A percentile compares a stretch with the other conserved stretches of the same genome.
phyloP scores from a whole-genome alignment of 2,113 vertebrate genomes.

The Drymodes brunneopygia region DNA sequence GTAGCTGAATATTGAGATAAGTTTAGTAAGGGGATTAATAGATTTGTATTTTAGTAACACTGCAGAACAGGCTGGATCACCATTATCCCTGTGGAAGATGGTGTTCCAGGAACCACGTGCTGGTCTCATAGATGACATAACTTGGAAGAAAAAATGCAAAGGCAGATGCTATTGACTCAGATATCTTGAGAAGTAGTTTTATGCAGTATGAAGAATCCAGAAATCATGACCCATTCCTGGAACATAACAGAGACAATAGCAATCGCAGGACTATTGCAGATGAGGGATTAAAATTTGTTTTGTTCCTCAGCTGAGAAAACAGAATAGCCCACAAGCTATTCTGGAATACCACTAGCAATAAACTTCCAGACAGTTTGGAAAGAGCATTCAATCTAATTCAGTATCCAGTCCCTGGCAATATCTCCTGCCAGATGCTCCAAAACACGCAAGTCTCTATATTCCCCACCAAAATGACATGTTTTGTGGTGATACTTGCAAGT shows the following conservation, averaged over 20 bases:
- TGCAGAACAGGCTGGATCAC: not conserved
- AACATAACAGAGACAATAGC: not conserved
- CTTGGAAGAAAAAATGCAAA: not conserved
- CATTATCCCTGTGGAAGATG: not conserved
- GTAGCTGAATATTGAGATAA: not conserved
- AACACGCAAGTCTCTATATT: not conserved
- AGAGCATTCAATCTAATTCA: not conserved
- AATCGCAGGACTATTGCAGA: not conserved
- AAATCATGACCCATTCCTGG: not conserved
- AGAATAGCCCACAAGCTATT: not conserved
- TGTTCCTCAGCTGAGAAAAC: not conserved
- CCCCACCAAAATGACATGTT: not conserved
- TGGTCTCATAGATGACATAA: not conserved
- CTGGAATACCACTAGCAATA: not conserved
- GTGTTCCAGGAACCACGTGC: not conserved
- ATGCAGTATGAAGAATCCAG: not conserved
- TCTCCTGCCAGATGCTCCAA: not conserved
- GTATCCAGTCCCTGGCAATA: not conserved
- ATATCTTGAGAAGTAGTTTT: not conserved
- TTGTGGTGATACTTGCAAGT: not conserved
- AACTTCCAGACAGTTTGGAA: conserved; percentile 11
- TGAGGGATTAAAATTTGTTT: not conserved
- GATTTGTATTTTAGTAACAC: not conserved
- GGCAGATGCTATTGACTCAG: not conserved
- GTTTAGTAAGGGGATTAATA: not conserved